A percentile compares a stretch with the other conserved stretches of the same genome.
phyloP scores from a whole-genome alignment of 2,797 vertebrate species.

The Phylloscopus collybita region DNA sequence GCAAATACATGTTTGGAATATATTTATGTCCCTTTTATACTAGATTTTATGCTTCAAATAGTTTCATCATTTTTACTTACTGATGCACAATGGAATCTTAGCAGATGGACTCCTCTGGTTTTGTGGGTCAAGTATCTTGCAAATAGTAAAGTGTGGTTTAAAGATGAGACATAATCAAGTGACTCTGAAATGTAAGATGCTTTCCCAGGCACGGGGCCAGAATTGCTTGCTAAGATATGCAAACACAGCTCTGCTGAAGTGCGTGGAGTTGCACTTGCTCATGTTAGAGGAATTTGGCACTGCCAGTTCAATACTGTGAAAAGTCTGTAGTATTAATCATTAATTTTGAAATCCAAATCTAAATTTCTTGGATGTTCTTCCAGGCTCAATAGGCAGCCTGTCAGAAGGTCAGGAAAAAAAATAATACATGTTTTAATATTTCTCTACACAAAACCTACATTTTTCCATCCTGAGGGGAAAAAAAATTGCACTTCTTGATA shows the following conservation, averaged over 20 bases:
- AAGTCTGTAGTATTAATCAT: not conserved
- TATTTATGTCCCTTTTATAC: not conserved
- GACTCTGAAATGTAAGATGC: constrained; percentile 63
- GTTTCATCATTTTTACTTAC: not conserved
- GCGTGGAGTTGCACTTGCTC: not conserved
- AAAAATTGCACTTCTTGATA: not conserved
- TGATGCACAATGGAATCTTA: not conserved
- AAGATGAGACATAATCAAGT: constrained; percentile 68
- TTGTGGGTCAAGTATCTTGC: constrained; percentile 56
- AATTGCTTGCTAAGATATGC: not conserved
- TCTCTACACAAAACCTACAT: not conserved
- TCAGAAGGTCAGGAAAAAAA: not conserved
- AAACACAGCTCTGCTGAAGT: not conserved
- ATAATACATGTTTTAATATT: not conserved
- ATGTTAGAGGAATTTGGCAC: not conserved
- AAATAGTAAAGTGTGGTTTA: constrained; percentile 55
- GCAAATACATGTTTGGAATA: not conserved
- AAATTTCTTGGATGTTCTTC: not conserved
- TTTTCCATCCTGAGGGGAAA: not conserved
- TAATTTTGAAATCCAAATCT: not conserved
- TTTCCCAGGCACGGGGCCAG: constrained; percentile 36
- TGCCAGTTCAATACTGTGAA: not conserved
- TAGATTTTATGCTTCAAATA: not conserved
- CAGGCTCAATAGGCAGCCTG: not conserved
- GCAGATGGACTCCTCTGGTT: not conserved